Base-by-base conservation (phyloP, 1,140 invertebrate genomes). In the Thaumatotibia leucotreta region DNA sequence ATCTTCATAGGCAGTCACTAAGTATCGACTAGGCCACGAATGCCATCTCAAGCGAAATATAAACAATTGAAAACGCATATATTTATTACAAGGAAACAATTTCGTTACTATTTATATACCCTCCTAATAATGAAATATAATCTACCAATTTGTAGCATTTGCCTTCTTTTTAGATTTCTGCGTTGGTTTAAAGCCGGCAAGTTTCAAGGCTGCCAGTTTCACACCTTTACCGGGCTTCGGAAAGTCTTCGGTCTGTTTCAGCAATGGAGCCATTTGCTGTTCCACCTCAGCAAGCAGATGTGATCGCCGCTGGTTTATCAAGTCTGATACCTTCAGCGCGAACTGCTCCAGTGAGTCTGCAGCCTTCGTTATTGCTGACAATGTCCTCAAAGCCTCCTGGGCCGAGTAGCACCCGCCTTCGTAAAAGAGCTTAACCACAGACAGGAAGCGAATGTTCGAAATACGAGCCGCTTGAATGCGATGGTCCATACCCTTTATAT, bases 331-430 rank as follows among this genome's bases (percentile, higher is more conserved):
- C 5, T 69, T 69, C 31, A 24, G 50, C 0, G 71, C 45, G 63
- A 82, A 82, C n/a, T 27, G 2, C 33, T 88, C 84, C 27, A 88
- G 61, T 1, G 74, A 64, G n/a, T 84, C 83, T n/a, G 76, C 67
- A 0, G 64, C 76, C 65, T 73, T 83, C 5, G 79, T 65, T 20
- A 87, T 61, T 3, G 72, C 68, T 8, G 66, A 31, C 66, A 69
- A 76, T 0, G 81, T 65, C 58, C 75, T 84, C 0, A 65, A 24
- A 4, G 81, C 80, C 64, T 89, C 87, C 1, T 58, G 9, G 1
- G 79, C 72, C 2, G 84, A 64, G 69, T 83, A 88, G 1, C 29
- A 73, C 9, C 85, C 85, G 29, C 81, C 84, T 76, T 89, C 83
- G 61, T 54, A 63, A 24, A 83, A 82, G 50, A 89, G 65, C 54